Base-by-base conservation (phyloP, 2,113 vertebrate genomes). In the Anarrhichthys ocellatus region DNA sequence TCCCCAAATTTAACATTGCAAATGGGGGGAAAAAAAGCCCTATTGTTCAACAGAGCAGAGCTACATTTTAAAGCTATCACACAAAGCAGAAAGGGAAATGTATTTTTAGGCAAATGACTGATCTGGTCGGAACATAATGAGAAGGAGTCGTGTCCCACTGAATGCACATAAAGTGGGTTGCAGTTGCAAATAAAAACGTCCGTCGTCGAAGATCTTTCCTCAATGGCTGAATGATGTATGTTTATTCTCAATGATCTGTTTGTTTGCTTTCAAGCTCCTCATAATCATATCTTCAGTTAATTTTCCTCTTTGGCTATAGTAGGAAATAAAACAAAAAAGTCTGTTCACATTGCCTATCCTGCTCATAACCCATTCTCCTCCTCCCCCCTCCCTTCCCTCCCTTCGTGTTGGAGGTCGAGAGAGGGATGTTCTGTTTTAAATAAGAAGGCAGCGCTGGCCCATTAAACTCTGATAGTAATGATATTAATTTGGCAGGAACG, bases 401-500 rank as follows among this genome's bases (percentile, higher is more conserved):
- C 42, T 70, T 66, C 29, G 22, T 54, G 59, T 73, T 94, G 92
- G 92, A 95, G 95, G 92, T 93, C 90, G 89, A 87, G 87, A 92
- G 86, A 89, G 92, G 92, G 91, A 93, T 92, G 91, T 92, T 93
- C 94, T 92, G 93, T 94, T 94, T 96, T 95, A 95, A 95, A 95
- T 95, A 95, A 95, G 94, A 92, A 95, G 92, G 94, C 94, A 96
- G 96, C 94, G 88, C 93, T 96, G 96, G 95, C 95, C 96, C 97
- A 95, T 97, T 97, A 97, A 97, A 97, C 92, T 95, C 84, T 95
- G 96, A 94, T 96, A 96, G 96, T 98, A 98, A 97, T 96, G 96
- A 97, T 96, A 97, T 98, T 99, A 97, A 99, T 99, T 97, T 98
- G 97, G 97, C 97, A 97, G 96, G 96, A 97, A 96, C 88, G 90